Evolutionary conservation across 2,888 invertebrate species (phyloP), one percentile per base, ranked within the genome.

Genomic region (Plebejus anna): DNA sequence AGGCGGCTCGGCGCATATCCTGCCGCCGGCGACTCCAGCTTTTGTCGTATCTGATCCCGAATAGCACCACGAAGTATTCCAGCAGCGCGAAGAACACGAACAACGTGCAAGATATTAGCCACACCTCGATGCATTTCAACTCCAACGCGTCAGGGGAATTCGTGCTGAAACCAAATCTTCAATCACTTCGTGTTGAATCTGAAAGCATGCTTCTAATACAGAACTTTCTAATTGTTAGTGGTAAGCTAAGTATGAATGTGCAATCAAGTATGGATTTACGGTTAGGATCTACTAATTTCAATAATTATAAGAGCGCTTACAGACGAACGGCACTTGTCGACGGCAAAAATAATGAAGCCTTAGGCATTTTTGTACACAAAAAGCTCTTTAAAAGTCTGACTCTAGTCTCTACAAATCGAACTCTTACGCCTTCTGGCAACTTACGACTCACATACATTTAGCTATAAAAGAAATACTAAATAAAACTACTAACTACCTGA

Each of bases 1-100:
- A 90, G 66, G 90, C 90, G n/a, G 91, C 89, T 32, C 91, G 84
- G 5, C 93, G 87, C 77, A 94, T 76, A 82, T 94, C 92, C 76
- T 89, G 88, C 78, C 92, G 86, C 81, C 94, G 89, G 76, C 89
- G 85, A 79, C 95, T 91, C 95, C 95, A 95, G 84, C 95, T 95
- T 84, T 95, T 95, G 86, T 95, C 95, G 84, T 95, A 95, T 32
- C 95, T 92, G 85, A 95, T 95, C 78, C 95, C 95, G 84, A 95
- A 95, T 70, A 95, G 89, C 79, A 95, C 95, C 81, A 95, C 94
- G 83, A 95, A 95, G 86, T 95, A 95, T 85, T 95, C 95, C 83
- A 95, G 89, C 76, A 95, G 87, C 1, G 95, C 95, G 81, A 95
- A 90, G 87, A 95, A 95, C 80, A 95, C 95, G 87, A 95, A 95